Evolutionary conservation across 1,140 invertebrate species (phyloP), one percentile per base, ranked within the genome.

Genomic region (Tachypleus tridentatus): DNA sequence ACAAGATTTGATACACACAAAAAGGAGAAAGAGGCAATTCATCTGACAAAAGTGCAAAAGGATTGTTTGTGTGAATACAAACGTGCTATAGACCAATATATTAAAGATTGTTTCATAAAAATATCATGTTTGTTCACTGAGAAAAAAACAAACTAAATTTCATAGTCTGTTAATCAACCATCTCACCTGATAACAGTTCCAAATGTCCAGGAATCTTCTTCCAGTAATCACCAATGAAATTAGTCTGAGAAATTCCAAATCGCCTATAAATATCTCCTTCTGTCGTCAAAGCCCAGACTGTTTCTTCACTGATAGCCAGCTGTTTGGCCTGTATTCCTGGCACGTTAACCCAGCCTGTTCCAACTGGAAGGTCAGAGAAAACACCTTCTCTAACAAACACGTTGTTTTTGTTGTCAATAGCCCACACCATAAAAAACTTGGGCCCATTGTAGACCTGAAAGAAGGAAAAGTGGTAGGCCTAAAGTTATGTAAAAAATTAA

Each of bases 201-300:
- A 79, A 74, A 58, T 65, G 71, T 5, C 80, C 80, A 58, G 81
- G 80, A 54, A 82, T 75, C 72, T 77, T 78, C 67, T 78, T 77
- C 82, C 82, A 83, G 66, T 79, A 80, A 70, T 82, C 78, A 48
- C 82, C 82, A 64, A 77, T 77, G 63, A 75, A 77, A 71, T 81
- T 82, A 47, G 75, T 77, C 49, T 74, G 67, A 3, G 77, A 72
- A 49, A 83, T 77, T 10, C 80, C 81, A 70, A 76, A 75, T 58
- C 82, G 70, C 67, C 77, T 73, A 65, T 78, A 80, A 52, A 83
- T 75, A 66, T 78, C 75, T 53, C 80, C 80, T 64, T 74, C 72
- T 1, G 74, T 69, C 51, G 77, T 77, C 4, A 83, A 65, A 1
- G 80, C 80, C 78, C 79, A 83, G 4, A 83, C 81, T 63, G 74